A percentile compares a stretch with the other conserved stretches of the same genome.
These are phyloP conservation scores for Tuta absoluta DNA, from an alignment of 2,888 invertebrate species.

Conservation along the genomic window DNA sequence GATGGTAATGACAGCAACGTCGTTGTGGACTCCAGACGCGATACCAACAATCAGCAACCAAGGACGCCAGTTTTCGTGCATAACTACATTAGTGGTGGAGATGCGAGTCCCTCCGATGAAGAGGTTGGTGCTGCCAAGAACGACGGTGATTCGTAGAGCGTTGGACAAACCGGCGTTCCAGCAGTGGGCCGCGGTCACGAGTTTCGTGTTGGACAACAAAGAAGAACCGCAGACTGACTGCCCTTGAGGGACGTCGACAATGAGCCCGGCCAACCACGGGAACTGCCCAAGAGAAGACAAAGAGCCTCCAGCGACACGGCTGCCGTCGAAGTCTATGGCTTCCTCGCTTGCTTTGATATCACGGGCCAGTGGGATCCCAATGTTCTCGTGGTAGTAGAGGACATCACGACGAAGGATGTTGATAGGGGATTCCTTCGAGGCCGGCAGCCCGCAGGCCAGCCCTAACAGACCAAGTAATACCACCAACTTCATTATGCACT, in stretches of 20 bases:
- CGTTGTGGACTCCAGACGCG: not conserved
- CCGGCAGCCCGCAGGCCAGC: not conserved
- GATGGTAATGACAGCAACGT: not conserved
- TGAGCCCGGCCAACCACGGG: not conserved
- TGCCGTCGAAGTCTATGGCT: not conserved
- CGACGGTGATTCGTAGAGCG: not conserved
- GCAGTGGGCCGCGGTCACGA: slow-evolving; percentile 2
- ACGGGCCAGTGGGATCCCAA: not conserved
- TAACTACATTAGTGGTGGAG: not conserved
- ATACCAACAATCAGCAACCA: not conserved
- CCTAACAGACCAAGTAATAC: not conserved
- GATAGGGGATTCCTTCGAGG: not conserved
- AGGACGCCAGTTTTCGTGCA: not conserved
- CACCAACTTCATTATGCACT: not conserved
- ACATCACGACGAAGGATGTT: not conserved
- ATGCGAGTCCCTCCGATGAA: not conserved
- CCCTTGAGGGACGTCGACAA: not conserved
- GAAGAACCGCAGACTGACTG: not conserved
- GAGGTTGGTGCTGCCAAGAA: not conserved
- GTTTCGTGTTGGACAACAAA: not conserved
- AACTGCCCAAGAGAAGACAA: not conserved
- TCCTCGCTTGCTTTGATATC: not conserved
- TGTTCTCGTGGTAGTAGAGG: not conserved
- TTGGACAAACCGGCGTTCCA: not conserved
- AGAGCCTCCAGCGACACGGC: not conserved